Evolutionary conservation across 2,888 invertebrate genomes (phyloP), one percentile per base, ranked within the genome.

Genomic region (Barypeithes pellucidus): DNA sequence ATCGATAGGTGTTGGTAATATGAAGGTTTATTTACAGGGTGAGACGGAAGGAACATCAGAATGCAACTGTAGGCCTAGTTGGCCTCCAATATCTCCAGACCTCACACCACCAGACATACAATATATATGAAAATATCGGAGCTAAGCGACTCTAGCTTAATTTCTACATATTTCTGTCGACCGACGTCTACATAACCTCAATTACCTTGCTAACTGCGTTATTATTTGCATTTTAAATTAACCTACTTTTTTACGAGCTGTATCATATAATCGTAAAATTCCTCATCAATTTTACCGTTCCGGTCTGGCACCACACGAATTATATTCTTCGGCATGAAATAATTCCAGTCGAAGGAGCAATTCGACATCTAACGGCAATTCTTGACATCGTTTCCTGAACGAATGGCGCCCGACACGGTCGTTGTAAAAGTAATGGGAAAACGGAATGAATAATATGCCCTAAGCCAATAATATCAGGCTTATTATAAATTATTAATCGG

Each of bases 321-420:
- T 41, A 61, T 41, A 61, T 43, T 50, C 50, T 36, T 50, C 33
- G 29, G 24, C 36, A 63, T 50, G 9, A 57, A 57, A 66, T 65
- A 65, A 52, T 65, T 65, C 52, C 39, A 33, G 33, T 54, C 54
- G 52, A 52, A 36, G 2, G 65, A 33, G 65, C 65, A 66, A 66
- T 66, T 66, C 52, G 36, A 66, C 52, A 66, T 54, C 52, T 54
- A 66, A 66, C 65, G 54, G 65, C 33, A 50, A 22, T 54, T 54
- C 41, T 22, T 22, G 22, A 36, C 41, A 54, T 66, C 65, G 36
- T 54, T 66, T 66, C 65, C 65, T 66, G 52, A 54, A 66, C 54
- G 65, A 41, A 66, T 36, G 65, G 65, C 65, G 65, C 54, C 63
- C 50, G 24, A 50, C 50, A 20, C 50, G 36, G 50, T 63, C 33